phyloP scores from a whole-genome alignment of 2,888 invertebrate species.

The Thymelicus sylvestris region DNA sequence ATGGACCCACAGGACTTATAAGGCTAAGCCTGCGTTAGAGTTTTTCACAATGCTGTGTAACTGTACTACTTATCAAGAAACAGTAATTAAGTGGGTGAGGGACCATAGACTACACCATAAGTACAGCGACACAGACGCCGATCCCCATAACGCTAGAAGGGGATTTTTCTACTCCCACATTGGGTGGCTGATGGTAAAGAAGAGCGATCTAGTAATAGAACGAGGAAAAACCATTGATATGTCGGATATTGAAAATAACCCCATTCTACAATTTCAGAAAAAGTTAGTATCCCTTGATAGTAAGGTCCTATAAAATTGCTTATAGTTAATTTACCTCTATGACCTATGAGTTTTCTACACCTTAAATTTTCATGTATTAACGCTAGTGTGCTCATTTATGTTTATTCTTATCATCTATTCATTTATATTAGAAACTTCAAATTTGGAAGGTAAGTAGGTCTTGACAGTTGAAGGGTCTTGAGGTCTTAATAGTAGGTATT shows the following conservation, averaged over 20 bases:
- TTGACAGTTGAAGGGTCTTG: no score
- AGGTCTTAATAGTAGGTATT: no score
- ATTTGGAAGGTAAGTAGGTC: no score
- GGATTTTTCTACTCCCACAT: conserved; percentile 93
- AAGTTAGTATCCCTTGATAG: background rate
- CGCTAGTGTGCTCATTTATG: no score
- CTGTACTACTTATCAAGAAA: conserved; percentile 2
- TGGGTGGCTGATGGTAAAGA: conserved; percentile 90
- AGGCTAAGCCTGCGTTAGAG: conserved; percentile 56
- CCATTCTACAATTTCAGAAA: conserved; percentile 85
- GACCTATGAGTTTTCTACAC: no score
- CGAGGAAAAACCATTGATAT: conserved; percentile 88
- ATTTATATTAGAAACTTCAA: no score
- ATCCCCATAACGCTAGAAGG: conserved; percentile 88
- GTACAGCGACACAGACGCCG: conserved; percentile 90
- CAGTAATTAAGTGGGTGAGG: conserved; percentile 28
- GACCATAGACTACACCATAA: conserved; percentile 74
- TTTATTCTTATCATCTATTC: no score
- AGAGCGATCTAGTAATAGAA: conserved; percentile 88
- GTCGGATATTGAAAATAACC: conserved; percentile 87
- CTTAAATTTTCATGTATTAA: no score
- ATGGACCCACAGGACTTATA: conserved; percentile 56
- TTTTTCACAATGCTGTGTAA: conserved; percentile 56
- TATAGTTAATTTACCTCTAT: no score
- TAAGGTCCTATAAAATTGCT: no score